These are phyloP conservation scores for Monochamus saltuarius DNA, from an alignment of 1,140 invertebrate genomes.

Conservation along the genomic window DNA sequence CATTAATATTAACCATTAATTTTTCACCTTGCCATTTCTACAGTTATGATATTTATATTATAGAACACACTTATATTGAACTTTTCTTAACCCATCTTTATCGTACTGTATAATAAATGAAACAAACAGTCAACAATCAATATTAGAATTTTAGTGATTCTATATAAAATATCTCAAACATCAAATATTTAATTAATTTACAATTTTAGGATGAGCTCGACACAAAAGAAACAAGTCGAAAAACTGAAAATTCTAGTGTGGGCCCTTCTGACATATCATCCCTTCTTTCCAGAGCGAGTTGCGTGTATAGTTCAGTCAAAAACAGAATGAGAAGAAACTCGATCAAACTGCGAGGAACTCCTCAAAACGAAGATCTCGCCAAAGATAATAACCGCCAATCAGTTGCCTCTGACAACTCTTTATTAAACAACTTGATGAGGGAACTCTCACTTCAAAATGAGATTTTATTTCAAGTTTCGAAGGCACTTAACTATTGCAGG, in stretches of 20 bases:
- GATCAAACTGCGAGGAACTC: neutral
- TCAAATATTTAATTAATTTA: too few species aligned
- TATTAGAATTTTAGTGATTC: too few species aligned
- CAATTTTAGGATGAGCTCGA: too few species aligned
- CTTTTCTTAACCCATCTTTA: too few species aligned
- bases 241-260: conserved; percentile 14
- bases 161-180: too few species aligned
- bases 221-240: too few species aligned
- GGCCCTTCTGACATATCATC: conserved; percentile 32
- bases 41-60: too few species aligned
- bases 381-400: neutral
- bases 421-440: conserved; percentile 41
- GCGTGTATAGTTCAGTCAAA: conserved; percentile 21
- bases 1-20: too few species aligned
- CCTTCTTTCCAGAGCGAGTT: conserved; percentile 31
- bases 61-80: too few species aligned
- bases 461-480: conserved; percentile 51
- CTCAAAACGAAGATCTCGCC: neutral
- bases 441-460: conserved; percentile 50
- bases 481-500: conserved; percentile 51
- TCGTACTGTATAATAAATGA: too few species aligned
- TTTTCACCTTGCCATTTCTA: too few species aligned
- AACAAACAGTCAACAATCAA: too few species aligned
- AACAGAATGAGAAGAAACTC: conserved; percentile 24
- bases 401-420: neutral